Percentiles rank a stretch among this genome's conserved stretches.
Conservation (phyloP, 2,113 vertebrate genomes). For the Vimba vimba region DNA sequence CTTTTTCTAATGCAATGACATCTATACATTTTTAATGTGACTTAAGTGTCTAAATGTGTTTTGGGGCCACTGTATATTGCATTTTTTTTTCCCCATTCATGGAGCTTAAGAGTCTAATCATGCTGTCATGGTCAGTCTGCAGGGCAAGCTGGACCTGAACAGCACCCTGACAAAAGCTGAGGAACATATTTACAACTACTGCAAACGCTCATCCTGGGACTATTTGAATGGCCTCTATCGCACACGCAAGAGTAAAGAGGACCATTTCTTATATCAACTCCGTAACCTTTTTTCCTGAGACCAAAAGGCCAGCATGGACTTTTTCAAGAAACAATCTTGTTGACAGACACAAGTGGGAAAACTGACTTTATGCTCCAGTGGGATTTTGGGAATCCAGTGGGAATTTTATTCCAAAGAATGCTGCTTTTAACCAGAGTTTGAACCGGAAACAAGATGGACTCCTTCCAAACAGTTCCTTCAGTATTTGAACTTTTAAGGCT, state of each 20-base stretch:
- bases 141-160: conserved; percentile 78
- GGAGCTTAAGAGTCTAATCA: neutral
- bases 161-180: conserved; percentile 76
- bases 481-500: neutral
- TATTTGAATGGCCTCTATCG: conserved; percentile 61
- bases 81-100: neutral
- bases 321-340: neutral
- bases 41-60: neutral
- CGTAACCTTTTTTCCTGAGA: conserved; percentile 75
- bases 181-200: conserved; percentile 79
- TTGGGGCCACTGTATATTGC: neutral
- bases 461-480: neutral
- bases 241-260: conserved; percentile 64
- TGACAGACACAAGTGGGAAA: neutral
- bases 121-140: conserved; percentile 67
- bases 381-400: neutral
- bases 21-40: neutral
- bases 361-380: neutral
- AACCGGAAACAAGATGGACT: neutral
- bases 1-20: neutral
- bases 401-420: conserved; percentile 8
- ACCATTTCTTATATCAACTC: conserved; percentile 74
- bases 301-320: neutral
- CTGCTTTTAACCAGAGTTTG: conserved; percentile 38
- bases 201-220: conserved; percentile 72